Base-by-base conservation (phyloP, 2,797 vertebrate species). In the Paramormyrops hopkinsi region DNA sequence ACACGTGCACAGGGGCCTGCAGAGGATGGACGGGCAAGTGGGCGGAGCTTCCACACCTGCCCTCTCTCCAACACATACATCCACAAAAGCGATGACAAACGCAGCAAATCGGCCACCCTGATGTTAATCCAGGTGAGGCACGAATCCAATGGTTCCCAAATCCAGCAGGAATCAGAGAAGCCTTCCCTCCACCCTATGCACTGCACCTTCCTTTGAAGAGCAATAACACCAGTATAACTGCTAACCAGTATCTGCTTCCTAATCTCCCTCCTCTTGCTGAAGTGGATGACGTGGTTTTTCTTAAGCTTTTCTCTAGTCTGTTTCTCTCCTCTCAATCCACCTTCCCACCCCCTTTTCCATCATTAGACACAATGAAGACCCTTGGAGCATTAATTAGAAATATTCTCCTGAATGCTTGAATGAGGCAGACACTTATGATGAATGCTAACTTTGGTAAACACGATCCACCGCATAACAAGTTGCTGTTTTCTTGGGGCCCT, bases 311-410 rank as follows among this genome's bases (percentile, higher is more conserved):
- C 69, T 50, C 12, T 22, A 88, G 44, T 59, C 89, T 86, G 91
- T 90, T 87, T 65, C 86, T 17, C 73, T 79, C 1, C 89, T 90
- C 92, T 91, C 92, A 90, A 65, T 91, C 86, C 88, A 33, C 2
- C 56, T 41, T 65, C 25, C 94, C 95, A 96, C 46, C 91, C 91
- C 93, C 95, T 95, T 94, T 94, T 96, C 96, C 97, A 96, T 97
- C 97, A 96, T 97, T 96, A 96, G 96, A 95, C 93, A 96, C 95
- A 96, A 96, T 94, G 93, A 95, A 96, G 97, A 95, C 94, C 95
- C 97, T 97, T 93, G 92, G 96, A 98, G 97, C 97, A 96, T 97
- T 98, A 97, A 99, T 98, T 98, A 99, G 97, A 94, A 96, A 96
- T 92, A 91, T 93, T 91, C 93, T 93, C 90, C 92, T 91, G 95